phyloP scores from a whole-genome alignment of 92 coral and sea anemone species.

The Micromussa lordhowensis region DNA sequence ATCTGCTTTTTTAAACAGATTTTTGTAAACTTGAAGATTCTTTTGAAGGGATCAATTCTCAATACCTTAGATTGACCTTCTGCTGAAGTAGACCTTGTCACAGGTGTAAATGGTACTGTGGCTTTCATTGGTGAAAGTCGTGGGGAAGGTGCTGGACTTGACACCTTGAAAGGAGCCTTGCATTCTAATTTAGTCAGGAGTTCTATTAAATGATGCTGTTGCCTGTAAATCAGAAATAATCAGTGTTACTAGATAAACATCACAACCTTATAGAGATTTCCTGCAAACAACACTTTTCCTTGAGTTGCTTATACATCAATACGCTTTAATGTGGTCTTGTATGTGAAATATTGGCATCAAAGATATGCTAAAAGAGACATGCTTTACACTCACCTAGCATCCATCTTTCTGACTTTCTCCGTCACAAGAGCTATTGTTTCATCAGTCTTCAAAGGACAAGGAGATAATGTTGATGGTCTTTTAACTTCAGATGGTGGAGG shows the following conservation, averaged over 20 bases:
- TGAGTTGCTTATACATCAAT: neutral
- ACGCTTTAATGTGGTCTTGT: neutral
- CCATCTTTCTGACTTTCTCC: slow-evolving; percentile 96
- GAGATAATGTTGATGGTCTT: slow-evolving; percentile 77
- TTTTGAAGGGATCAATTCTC: neutral
- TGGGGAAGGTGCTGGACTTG: slow-evolving; percentile 59
- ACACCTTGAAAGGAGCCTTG: slow-evolving; percentile 71
- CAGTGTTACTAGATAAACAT: neutral
- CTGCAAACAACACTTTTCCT: neutral
- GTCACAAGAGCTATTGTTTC: slow-evolving; percentile 89
- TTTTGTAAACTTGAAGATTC: no score
- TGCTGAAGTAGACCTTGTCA: slow-evolving; percentile 2
- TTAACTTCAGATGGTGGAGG: slow-evolving; percentile 40
- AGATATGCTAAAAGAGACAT: neutral
- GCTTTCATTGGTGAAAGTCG: slow-evolving; percentile 77
- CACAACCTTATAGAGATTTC: neutral
- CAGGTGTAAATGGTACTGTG: slow-evolving; percentile 53
- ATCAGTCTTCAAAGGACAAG: slow-evolving; percentile 69
- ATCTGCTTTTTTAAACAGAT: no score
- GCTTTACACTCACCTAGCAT: slow-evolving; percentile 79
- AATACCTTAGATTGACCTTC: slow-evolving; percentile 27
- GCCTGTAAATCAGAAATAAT: slow-evolving; percentile 54
- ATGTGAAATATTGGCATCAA: neutral
- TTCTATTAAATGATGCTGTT: slow-evolving; percentile 87
- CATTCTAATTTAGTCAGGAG: slow-evolving; percentile 89